Conservation (phyloP, 1,140 invertebrate species). For the Saccostrea cuccullata region DNA sequence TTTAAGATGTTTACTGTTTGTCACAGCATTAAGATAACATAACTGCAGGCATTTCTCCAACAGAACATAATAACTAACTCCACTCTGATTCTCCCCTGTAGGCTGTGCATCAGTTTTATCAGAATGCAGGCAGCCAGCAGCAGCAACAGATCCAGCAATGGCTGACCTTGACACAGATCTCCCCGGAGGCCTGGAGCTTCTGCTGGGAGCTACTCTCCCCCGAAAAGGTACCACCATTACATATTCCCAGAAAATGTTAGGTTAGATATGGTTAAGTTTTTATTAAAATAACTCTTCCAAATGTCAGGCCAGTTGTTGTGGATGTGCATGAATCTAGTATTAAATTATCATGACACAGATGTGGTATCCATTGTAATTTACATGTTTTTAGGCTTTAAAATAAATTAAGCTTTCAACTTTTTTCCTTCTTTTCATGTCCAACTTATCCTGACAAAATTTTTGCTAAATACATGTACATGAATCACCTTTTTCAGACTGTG, state of each 20-base stretch:
- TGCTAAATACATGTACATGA: slow-evolving; percentile 1
- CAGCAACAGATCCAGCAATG: slow-evolving; percentile 86
- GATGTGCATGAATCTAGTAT: background rate
- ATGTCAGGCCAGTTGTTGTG: background rate
- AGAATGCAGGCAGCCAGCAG: slow-evolving; percentile 61
- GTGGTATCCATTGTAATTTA: background rate
- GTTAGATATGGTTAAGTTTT: background rate
- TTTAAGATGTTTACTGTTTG: too few species aligned
- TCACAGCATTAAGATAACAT: too few species aligned
- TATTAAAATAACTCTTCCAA: background rate
- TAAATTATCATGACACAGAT: background rate
- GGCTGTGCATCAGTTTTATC: slow-evolving; percentile 80
- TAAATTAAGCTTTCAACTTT: background rate
- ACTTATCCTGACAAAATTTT: background rate
- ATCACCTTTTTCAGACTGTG: slow-evolving; percentile 81
- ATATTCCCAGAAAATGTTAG: background rate
- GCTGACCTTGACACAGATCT: slow-evolving; percentile 89
- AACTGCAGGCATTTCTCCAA: too few species aligned
- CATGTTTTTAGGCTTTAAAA: background rate
- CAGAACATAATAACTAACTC: too few species aligned
- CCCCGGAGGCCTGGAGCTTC: slow-evolving; percentile 92
- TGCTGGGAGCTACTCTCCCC: slow-evolving; percentile 90
- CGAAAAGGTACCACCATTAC: slow-evolving; percentile 82
- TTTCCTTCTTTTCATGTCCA: background rate
- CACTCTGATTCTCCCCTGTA: slow-evolving; percentile 49